These are phyloP conservation scores for Homalodisca vitripennis DNA, from an alignment of 1,140 invertebrate species.

Conservation along the genomic window DNA sequence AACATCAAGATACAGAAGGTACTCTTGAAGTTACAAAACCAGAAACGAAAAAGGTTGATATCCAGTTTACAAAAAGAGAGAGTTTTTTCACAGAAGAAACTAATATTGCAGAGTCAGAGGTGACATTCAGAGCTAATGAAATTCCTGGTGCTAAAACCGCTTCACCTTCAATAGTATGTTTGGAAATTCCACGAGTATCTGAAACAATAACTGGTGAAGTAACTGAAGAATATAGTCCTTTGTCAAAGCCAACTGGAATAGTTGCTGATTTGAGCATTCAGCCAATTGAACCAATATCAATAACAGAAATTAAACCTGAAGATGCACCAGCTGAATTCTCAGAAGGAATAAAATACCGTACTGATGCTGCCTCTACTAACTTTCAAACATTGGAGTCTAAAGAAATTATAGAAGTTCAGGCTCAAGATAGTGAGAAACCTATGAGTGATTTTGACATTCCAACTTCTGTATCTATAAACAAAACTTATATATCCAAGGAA, in stretches of 20 bases:
- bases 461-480: conserved; percentile 47
- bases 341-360: conserved; percentile 53
- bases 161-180: conserved; percentile 50
- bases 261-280: conserved; percentile 53
- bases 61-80: conserved; percentile 58
- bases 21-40: conserved; percentile 50
- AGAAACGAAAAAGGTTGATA: conserved; percentile 53
- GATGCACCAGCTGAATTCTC: conserved; percentile 55
- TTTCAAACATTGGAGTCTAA: conserved; percentile 58
- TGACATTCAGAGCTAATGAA: conserved; percentile 49
- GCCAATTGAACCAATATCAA: conserved; percentile 54
- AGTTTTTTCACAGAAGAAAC: conserved; percentile 59
- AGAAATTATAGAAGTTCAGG: conserved; percentile 53
- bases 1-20: conserved; percentile 59
- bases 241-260: conserved; percentile 49
- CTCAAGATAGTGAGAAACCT: conserved; percentile 54
- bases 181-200: conserved; percentile 56
- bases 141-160: conserved; percentile 53
- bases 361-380: conserved; percentile 51
- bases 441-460: conserved; percentile 46
- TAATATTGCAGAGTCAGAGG: conserved; percentile 59
- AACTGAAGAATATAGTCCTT: conserved; percentile 52
- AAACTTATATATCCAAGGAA: conserved; percentile 49
- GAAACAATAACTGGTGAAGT: conserved; percentile 57
- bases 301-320: conserved; percentile 55